Evolutionary conservation across 1,140 invertebrate genomes (phyloP), one percentile per base, ranked within the genome.

Genomic region (Drosophila nebulosa): DNA sequence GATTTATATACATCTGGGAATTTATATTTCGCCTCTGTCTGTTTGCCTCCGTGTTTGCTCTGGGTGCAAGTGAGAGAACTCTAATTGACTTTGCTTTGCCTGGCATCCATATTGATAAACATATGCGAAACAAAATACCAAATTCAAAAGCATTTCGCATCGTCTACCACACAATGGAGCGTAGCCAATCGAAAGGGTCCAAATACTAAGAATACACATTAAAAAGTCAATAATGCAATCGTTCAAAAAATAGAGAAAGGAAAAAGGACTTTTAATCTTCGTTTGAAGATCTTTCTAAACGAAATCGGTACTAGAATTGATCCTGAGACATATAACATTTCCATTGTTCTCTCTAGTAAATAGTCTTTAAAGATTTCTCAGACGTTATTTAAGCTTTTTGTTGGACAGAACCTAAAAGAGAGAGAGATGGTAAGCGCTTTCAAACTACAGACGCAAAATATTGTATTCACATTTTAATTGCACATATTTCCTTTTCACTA

Each of bases 41-140:
- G 55, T 60, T 59, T 66, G 59, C 51, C 24, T 61, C 27, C 55
- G 32, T 57, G 32, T 68, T 55, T 59, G 36, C 35, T 53, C 26
- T 30, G 53, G 21, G 21, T 36, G 50, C 18, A 72, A 59, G 70
- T 68, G 58, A 62, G 69, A 62, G 62, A 62, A 74, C 70, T 74
- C 72, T 74, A 74, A 74, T 74, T 74, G 69, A 74, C 72, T 62
- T 53, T 30, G 39, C 62, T 59, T 57, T 50, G 52, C 65, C 58
- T 70, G 51, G 67, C 55, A 74, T 79, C 59, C 78, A 80, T 79
- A 79, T 79, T 79, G 67, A 79, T 79, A 76, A 79, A 79, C 72
- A 79, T 50, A 71, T 71, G 71, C 73, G 52, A 46, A 53, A 69
- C 73, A 64, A 75, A 61, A 76, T 75, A 50, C 72, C 73, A 53